Evolutionary conservation across 2,797 vertebrate species (phyloP), one percentile per base, ranked within the genome.

Genomic region (Lacerta viridis): DNA sequence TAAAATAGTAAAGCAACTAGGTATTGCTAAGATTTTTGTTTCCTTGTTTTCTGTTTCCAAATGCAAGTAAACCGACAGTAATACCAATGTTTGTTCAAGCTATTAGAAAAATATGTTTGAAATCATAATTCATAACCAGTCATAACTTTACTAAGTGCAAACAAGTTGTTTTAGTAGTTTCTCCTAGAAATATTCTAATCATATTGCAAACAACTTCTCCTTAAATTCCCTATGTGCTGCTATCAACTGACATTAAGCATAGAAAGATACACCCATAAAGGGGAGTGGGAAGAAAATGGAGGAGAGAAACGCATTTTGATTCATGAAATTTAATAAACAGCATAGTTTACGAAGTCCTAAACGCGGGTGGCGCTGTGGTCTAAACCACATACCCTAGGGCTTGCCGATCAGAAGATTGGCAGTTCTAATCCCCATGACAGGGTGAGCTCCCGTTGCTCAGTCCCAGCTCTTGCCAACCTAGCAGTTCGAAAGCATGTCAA

Each of bases 201-300:
- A 76, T n/a, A 33, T 50, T 89, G 25, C 69, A 80, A n/a, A 68
- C 50, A 18, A 46, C 11, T 39, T 78, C 13, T 86, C 59, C 59
- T 55, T 69, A 43, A 89, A 82, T n/a, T 76, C 7, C 39, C 18
- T 11, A 76, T 41, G 27, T 4, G n/a, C 33, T 75, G 25, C 20
- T 85, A 85, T 41, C 69, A 86, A 81, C 5, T 69, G 25, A 76
- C 68, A 46, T 89, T 76, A 85, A 86, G 61, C 25, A 76, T 68
- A 36, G 50, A 76, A 89, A 85, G 66, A 68, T 80, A n/a, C 8
- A 33, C 61, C 41, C 71, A 68, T 18, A 18, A 66, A 39, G 17
- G 6, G 41, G 2, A 41, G 39, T 5, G 36, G 7, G 43, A 17
- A 6, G 41, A 66, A 68, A 55, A 3, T 25, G 50, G 6, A 9